phyloP scores from a whole-genome alignment of 2,888 invertebrate species.

The Leucophora obtusa region DNA sequence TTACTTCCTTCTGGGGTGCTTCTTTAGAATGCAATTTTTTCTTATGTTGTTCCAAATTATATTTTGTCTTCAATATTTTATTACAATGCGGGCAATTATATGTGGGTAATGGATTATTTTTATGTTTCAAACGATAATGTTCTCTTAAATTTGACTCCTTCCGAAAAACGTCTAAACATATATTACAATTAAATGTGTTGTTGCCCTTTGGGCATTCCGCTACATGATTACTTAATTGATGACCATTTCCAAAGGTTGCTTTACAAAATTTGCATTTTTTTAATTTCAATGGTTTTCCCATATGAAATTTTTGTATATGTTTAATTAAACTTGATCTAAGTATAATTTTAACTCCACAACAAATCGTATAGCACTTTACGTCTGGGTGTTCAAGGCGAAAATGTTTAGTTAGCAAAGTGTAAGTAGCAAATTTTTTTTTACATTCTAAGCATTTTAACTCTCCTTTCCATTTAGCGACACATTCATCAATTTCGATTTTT shows the following conservation, averaged over 20 bases:
- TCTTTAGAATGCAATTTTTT: not conserved
- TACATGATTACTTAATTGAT: too few species aligned
- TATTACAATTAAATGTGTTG: not conserved
- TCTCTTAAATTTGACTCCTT: not conserved
- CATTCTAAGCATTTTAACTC: conserved; percentile 13
- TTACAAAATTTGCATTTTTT: not conserved
- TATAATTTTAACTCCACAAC: not conserved
- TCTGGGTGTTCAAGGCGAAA: not conserved
- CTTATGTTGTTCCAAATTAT: not conserved
- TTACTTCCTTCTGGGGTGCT: not conserved
- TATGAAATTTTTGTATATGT: not conserved
- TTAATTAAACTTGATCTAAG: not conserved
- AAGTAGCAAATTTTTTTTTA: not conserved
- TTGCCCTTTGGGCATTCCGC: too few species aligned
- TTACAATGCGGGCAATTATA: not conserved
- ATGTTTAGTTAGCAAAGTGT: not conserved
- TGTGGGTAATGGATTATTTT: not conserved
- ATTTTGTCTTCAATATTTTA: not conserved
- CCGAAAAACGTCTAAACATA: not conserved
- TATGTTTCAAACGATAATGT: not conserved
- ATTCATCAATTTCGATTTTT: not conserved
- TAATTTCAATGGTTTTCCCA: not conserved
- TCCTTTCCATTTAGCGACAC: not conserved
- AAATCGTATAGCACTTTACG: not conserved
- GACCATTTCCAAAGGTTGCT: not conserved